These are phyloP conservation scores for Pardalotus punctatus DNA, from an alignment of 2,113 vertebrate genomes.

Conservation along the genomic window DNA sequence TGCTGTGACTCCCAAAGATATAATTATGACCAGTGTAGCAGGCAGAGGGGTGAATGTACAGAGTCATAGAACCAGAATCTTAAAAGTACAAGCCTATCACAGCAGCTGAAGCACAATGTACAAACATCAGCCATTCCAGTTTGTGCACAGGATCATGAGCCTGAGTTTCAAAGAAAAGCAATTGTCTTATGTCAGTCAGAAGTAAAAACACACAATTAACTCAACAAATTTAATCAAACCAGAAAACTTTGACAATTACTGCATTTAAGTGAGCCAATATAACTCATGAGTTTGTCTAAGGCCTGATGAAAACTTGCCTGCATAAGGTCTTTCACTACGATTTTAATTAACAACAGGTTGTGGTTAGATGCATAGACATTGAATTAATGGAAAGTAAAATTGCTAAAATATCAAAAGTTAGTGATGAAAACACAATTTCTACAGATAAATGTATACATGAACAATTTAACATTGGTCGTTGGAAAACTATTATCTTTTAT, in stretches of 20 bases:
- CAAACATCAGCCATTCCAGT: neutral
- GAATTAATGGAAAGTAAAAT: neutral
- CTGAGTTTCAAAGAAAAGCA: neutral
- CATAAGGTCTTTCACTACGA: neutral
- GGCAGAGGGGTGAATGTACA: neutral
- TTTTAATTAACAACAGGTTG: neutral
- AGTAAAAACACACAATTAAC: neutral
- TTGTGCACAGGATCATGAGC: neutral
- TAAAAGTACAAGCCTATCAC: neutral
- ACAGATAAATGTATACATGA: neutral
- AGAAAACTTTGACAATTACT: neutral
- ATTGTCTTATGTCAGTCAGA: neutral
- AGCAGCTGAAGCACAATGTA: rapidly evolving
- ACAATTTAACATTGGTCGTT: neutral
- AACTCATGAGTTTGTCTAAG: neutral
- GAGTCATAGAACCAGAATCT: neutral
- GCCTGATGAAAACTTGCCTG: neutral
- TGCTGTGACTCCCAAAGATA: neutral
- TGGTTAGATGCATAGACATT: neutral
- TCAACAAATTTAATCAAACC: neutral
- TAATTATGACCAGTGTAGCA: neutral
- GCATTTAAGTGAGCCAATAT: neutral
- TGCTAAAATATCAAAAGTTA: neutral
- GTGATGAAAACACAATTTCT: neutral
- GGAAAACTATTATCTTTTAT: neutral